A percentile compares a stretch with the other conserved stretches of the same genome.
Conservation (phyloP, 1,140 invertebrate species). For the Bombus sibiricus region DNA sequence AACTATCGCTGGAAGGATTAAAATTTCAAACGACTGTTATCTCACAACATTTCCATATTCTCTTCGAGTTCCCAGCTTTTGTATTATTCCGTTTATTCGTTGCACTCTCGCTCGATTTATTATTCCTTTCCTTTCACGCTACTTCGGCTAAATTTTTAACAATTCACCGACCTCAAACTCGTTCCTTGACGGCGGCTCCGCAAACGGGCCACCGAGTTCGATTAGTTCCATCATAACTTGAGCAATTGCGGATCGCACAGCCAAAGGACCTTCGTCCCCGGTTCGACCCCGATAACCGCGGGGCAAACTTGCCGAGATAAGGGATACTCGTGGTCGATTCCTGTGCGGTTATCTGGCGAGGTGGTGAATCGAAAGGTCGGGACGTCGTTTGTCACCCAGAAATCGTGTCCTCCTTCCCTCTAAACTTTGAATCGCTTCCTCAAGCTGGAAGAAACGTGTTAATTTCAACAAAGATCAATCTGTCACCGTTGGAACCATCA, state of each 20-base stretch:
- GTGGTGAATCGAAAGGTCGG: background rate
- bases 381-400: background rate
- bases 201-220: constrained; percentile 17
- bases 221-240: constrained; percentile 49
- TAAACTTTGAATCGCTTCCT: background rate
- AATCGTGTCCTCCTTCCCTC: background rate
- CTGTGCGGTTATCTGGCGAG: constrained; percentile 33
- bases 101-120: background rate
- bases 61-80: too few relatives aligned
- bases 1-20: too few relatives aligned
- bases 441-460: background rate
- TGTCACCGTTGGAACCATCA: background rate
- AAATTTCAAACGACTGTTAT: too few relatives aligned
- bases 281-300: constrained; percentile 4
- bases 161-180: background rate
- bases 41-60: too few relatives aligned
- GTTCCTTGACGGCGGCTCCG: background rate
- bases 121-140: too few relatives aligned
- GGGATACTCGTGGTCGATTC: constrained; percentile 33
- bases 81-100: background rate
- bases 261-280: background rate
- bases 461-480: background rate
- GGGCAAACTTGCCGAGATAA: constrained; percentile 36
- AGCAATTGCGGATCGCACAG: constrained; percentile 12
- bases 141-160: constrained; percentile 10